Percentiles rank a stretch among this genome's conserved stretches.
Evolutionary conservation across 2,113 vertebrate species (phyloP).

Genomic region (Hippopotamus amphibius): DNA sequence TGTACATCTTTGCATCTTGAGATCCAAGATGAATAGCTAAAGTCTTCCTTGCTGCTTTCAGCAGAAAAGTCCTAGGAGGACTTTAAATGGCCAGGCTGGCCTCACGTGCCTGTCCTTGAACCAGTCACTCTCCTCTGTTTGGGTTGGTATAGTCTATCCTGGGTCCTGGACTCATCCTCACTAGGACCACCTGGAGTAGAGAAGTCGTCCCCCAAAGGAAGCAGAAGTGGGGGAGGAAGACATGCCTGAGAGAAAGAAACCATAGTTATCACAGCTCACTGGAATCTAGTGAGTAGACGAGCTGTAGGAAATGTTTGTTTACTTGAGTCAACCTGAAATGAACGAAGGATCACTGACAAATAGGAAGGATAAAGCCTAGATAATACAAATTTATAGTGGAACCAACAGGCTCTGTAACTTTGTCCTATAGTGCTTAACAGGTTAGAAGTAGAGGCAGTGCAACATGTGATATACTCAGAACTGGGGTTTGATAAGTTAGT

Average conservation of each 20-base stretch:
- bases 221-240: background rate
- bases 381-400: background rate
- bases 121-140: background rate
- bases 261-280: background rate
- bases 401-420: background rate
- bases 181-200: background rate
- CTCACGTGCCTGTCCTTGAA: background rate
- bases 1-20: background rate
- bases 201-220: background rate
- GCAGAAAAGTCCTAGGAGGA: background rate
- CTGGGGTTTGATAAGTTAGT: background rate
- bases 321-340: background rate
- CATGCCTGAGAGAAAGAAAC: background rate
- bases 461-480: background rate
- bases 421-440: background rate
- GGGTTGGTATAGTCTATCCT: background rate
- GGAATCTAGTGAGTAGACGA: background rate
- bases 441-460: background rate
- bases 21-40: background rate
- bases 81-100: background rate
- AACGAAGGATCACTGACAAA: background rate
- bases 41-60: background rate
- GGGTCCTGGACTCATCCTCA: background rate
- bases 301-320: background rate
- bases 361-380: background rate